A percentile compares a stretch with the other conserved stretches of the same genome.
Evolutionary conservation across 1,140 invertebrate genomes (phyloP).

Genomic region (Neodiprion lecontei): DNA sequence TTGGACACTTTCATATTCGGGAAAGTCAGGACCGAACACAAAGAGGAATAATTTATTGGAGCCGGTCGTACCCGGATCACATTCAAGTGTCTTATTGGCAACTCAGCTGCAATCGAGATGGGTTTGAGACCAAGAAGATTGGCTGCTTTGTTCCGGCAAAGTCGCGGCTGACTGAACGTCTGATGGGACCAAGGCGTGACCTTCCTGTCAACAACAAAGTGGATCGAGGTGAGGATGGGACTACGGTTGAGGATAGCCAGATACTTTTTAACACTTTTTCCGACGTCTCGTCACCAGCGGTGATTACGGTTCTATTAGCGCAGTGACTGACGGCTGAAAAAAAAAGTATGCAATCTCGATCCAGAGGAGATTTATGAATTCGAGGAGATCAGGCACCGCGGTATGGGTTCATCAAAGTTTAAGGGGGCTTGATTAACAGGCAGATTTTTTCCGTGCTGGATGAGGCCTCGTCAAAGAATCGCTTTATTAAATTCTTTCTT

Average conservation of each 20-base stretch:
- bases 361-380: too few relatives aligned
- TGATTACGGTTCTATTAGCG: not conserved
- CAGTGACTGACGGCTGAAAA: not conserved
- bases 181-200: slow-evolving; percentile 14
- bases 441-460: too few relatives aligned
- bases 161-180: not conserved
- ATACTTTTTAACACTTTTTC: not conserved
- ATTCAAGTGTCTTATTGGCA: not conserved
- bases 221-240: not conserved
- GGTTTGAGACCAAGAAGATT: not conserved
- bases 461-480: too few relatives aligned
- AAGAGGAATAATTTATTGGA: not conserved
- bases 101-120: not conserved
- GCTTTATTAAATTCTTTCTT: too few relatives aligned
- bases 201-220: slow-evolving; percentile 18
- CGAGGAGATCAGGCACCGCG: too few relatives aligned
- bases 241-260: not conserved
- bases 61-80: not conserved
- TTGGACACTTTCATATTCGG: not conserved
- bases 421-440: too few relatives aligned
- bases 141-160: slow-evolving; percentile 6
- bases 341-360: not conserved
- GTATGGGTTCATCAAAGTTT: too few relatives aligned
- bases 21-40: too few relatives aligned
- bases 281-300: too few relatives aligned